Evolutionary conservation across 1,140 invertebrate genomes (phyloP).

Genomic region (Drosophila kepulauana): DNA sequence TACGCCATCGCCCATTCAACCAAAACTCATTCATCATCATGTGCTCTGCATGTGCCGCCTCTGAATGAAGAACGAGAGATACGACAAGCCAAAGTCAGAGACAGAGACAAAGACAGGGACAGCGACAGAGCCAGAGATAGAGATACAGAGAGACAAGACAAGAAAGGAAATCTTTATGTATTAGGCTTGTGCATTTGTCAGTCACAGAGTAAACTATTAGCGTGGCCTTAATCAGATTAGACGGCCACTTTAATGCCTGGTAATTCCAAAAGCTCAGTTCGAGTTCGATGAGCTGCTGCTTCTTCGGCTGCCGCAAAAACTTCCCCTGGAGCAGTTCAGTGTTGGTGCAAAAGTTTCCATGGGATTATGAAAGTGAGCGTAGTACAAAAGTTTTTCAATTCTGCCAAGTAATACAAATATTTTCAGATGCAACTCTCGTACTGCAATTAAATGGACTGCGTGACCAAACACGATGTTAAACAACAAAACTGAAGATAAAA

Average conservation of each 20-base stretch:
- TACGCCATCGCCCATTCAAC: slow-evolving; percentile 57
- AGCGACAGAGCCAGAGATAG: not conserved
- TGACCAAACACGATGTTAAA: slow-evolving; percentile 16
- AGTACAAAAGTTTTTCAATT: slow-evolving; percentile 14
- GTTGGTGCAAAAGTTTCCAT: slow-evolving; percentile 22
- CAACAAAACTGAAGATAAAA: not conserved
- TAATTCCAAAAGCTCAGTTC: slow-evolving; percentile 27
- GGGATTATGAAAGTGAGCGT: slow-evolving; percentile 26
- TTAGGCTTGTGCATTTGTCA: slow-evolving; percentile 55
- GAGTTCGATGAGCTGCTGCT: slow-evolving; percentile 1
- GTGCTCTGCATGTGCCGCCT: slow-evolving; percentile 15
- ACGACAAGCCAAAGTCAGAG: too few relatives aligned
- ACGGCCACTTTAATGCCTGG: slow-evolving; percentile 47
- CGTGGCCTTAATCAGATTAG: slow-evolving; percentile 72
- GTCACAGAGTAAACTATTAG: slow-evolving; percentile 67
- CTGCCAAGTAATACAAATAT: slow-evolving; percentile 69
- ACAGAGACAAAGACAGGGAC: not conserved
- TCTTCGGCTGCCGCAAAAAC: slow-evolving; percentile 28
- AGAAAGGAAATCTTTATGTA: slow-evolving; percentile 52
- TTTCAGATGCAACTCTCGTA: slow-evolving; percentile 33
- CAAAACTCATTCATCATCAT: slow-evolving; percentile 68
- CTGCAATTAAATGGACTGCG: slow-evolving; percentile 35
- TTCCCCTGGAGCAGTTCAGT: slow-evolving; percentile 42
- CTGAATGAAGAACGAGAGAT: not conserved
- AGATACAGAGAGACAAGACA: too few relatives aligned